A percentile compares a stretch with the other conserved stretches of the same genome.
phyloP scores from a whole-genome alignment of 2,797 vertebrate species.

The Cyprinodon diabolis region DNA sequence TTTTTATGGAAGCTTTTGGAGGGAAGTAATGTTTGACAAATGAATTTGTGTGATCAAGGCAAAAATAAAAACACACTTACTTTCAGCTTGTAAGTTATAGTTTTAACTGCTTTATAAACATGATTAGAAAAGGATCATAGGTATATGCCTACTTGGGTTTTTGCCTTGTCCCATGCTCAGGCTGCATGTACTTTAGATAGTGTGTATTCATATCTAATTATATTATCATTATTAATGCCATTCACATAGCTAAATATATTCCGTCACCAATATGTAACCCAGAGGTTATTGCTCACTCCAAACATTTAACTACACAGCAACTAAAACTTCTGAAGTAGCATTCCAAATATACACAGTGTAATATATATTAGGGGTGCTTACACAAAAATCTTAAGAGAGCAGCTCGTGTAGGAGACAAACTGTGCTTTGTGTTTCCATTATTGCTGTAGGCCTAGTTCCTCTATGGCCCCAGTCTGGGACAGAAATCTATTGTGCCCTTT shows the following conservation, averaged over 20 bases:
- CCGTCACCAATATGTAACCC: neutral
- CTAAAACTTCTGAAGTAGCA: neutral
- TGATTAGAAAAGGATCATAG: neutral
- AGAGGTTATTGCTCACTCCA: neutral
- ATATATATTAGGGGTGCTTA: neutral
- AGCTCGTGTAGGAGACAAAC: conserved; percentile 48
- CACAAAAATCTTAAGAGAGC: conserved; percentile 16
- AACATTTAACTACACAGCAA: neutral
- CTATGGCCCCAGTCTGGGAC: conserved; percentile 70
- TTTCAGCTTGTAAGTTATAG: neutral
- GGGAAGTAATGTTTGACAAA: neutral
- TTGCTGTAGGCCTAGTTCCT: conserved; percentile 43
- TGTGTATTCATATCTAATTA: neutral
- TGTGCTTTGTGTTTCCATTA: conserved; percentile 62
- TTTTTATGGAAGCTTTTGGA: neutral
- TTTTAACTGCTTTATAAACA: neutral
- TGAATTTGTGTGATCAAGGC: neutral
- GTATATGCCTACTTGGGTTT: neutral
- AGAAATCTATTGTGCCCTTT: conserved; percentile 77
- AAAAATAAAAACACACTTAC: neutral
- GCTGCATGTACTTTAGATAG: neutral
- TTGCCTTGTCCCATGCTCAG: neutral
- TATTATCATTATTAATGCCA: neutral
- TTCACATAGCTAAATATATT: neutral
- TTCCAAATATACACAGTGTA: neutral